These are phyloP conservation scores for Phallusia fumigata DNA, from an alignment of 23 tunicate genomes.

Conservation along the genomic window DNA sequence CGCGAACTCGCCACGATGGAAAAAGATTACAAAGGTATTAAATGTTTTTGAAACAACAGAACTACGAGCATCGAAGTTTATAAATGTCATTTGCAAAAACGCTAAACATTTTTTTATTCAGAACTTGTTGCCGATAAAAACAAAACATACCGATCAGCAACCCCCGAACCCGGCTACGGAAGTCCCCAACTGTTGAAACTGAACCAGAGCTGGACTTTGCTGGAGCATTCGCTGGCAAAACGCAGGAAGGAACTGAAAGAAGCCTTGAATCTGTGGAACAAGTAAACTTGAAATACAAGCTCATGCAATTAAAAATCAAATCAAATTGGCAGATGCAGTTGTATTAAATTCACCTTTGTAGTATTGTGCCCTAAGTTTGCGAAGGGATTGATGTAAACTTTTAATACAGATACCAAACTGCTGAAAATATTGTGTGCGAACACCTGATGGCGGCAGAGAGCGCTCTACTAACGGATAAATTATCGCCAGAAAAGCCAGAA, in stretches of 20 bases:
- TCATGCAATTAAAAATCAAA: too few relatives aligned
- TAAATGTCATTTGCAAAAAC: too few relatives aligned
- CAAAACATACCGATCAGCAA: constrained; percentile 19
- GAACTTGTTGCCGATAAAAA: constrained; percentile 51
- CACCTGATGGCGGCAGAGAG: constrained; percentile 23
- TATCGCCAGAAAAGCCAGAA: not conserved
- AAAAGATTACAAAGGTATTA: constrained; percentile 65
- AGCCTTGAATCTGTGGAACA: constrained; percentile 54
- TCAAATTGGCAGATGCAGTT: too few relatives aligned
- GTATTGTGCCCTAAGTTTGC: too few relatives aligned
- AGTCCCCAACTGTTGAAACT: constrained; percentile 55
- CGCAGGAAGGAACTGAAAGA: constrained; percentile 26
- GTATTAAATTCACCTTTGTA: too few relatives aligned
- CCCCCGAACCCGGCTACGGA: constrained; percentile 75
- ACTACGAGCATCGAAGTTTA: too few relatives aligned
- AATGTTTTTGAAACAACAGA: too few relatives aligned
- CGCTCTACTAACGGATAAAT: constrained; percentile 24
- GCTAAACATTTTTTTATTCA: not conserved
- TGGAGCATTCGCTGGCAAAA: constrained; percentile 66
- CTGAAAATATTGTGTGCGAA: constrained; percentile 30
- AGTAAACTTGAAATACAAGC: constrained; percentile 51
- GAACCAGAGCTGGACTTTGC: constrained; percentile 58
- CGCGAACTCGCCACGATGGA: constrained; percentile 42
- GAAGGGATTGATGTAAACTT: not conserved
- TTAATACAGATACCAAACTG: constrained; percentile 35